These are phyloP conservation scores for Cephonodes hylas DNA, from an alignment of 2,888 invertebrate genomes.

Conservation along the genomic window DNA sequence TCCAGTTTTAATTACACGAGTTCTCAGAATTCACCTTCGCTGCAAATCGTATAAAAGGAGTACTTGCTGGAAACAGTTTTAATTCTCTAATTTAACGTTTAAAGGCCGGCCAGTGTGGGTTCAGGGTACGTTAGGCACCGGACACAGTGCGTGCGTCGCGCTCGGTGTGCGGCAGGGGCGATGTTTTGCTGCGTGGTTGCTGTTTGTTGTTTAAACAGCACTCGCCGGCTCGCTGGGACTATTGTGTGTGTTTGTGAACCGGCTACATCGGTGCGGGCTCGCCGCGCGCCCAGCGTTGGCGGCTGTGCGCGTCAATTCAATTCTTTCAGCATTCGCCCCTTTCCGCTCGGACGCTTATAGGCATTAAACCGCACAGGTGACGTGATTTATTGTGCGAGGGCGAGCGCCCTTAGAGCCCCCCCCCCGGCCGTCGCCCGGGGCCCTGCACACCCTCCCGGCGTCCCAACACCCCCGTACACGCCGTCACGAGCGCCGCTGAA, in stretches of 20 bases:
- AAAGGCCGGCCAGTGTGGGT: no score
- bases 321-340: constrained; percentile 21
- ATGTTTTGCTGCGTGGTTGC: not conserved
- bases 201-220: not conserved
- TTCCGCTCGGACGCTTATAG: constrained; percentile 24
- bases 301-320: constrained; percentile 19
- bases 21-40: no score
- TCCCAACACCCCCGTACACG: not conserved
- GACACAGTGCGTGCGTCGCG: not conserved
- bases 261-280: not conserved
- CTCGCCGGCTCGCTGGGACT: no score
- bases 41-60: not conserved
- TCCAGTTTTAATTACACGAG: no score
- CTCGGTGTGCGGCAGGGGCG: not conserved
- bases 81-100: no score
- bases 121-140: not conserved
- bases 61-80: no score
- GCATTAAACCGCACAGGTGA: constrained; percentile 24
- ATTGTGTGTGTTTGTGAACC: no score
- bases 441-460: not conserved
- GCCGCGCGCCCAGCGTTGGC: constrained; percentile 15
- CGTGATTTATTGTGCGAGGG: constrained; percentile 24
- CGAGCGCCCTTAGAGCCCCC: not conserved
- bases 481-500: not conserved
- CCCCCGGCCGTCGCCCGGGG: not conserved